Evolutionary conservation across 2,888 invertebrate species (phyloP), one percentile per base, ranked within the genome.

Genomic region (Chelonus formosanus): DNA sequence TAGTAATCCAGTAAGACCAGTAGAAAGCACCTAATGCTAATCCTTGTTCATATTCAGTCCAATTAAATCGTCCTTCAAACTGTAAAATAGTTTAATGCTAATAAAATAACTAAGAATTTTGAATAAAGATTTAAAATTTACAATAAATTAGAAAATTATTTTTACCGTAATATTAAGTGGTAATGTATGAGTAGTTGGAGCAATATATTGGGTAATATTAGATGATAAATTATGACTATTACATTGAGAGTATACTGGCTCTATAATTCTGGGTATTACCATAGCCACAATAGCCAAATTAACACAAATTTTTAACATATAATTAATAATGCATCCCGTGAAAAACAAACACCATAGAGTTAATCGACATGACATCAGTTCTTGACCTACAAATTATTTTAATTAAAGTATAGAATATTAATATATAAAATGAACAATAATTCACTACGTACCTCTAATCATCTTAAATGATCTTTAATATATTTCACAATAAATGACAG

Each of bases 1-100:
- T 91, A 0, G 89, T 88, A 0, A 88, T 67, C 86, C 90, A 89
- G 77, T 91, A 90, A 1, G 90, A 83, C 88, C 90, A 91, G 80
- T 89, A 92, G 77, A 90, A 92, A 0, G 89, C 88, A 0, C 90
- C 89, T 65, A 91, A 80, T n/a, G 90, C 84, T 48, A 87, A 74
- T 2, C 89, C 89, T 77, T 89, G 90, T 65, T 88, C 84, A 72
- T 88, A 86, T 74, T 88, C 88, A 72, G 88, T 86, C 90, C 90
- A 91, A 47, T 85, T 78, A 74, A 89, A 88, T 36, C 74, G 70
- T 36, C 72, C 73, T 47, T 40, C 40, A 40, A 1, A 40, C 40
- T 20, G 20, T 20, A 20, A 20, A 20, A 2, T 20, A 20, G 20
- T 20, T 20, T 73, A 64, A n/a, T 55, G 56, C 36, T 10, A 43